Evolutionary conservation across 2,888 invertebrate species (phyloP), one percentile per base, ranked within the genome.

Genomic region (Nasonia oneida): DNA sequence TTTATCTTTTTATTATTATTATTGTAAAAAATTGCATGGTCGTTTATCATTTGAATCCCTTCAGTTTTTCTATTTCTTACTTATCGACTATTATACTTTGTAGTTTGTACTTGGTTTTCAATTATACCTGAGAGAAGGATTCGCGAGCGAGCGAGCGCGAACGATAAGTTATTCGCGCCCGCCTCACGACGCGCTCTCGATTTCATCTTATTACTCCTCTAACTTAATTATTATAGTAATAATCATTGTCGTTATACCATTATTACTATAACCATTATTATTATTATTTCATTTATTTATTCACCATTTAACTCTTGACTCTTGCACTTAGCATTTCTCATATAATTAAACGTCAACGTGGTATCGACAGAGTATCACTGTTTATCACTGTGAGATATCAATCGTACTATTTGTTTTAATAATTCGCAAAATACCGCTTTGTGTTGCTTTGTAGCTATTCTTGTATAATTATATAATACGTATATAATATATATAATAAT

Each of bases 81-180:
- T 92, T 93, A 93, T 90, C 89, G 90, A 92, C 91, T 93, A 93
- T 93, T 92, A 92, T 93, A 93, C 90, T 91, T 91, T 92, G 92
- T 93, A 93, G 91, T 93, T 93, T 93, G 93, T 93, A 93, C 93
- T 93, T 92, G 93, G 89, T 91, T 93, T 92, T 90, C 92, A 91
- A 91, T 88, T 90, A 91, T 92, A 92, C 93, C 93, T 93, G 93
- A 93, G 93, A 92, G 88, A 85, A 87, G 86, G 74, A 79, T 86
- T 82, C 79, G 81, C 81, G 75, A 61, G n/a, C 67, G 73, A 47
- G 79, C 70, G 67, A 47, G 42, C 74, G 57, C 75, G 78, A 81
- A 73, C 76, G 37, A 75, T 67, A 74, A 75, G 37, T 18, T 18
- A 42, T 82, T 82, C 57, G 75, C 73, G 23, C 37, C 23, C 14